These are phyloP conservation scores for Odontomyia ornata DNA, from an alignment of 2,888 invertebrate species.

Conservation along the genomic window DNA sequence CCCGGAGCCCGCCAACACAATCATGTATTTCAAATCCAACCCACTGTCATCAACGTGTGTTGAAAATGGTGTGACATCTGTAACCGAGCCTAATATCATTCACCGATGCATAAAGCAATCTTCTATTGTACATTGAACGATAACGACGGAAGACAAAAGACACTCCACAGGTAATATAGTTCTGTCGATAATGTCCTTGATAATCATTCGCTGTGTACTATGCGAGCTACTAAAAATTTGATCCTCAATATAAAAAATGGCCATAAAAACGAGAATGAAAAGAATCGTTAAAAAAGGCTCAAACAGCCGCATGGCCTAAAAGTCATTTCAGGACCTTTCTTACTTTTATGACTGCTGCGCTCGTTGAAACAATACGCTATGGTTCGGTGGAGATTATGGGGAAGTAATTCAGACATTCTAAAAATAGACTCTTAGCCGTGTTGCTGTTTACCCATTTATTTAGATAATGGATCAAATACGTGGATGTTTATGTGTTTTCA, in stretches of 20 bases:
- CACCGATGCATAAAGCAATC: neutral
- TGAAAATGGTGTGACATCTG: neutral
- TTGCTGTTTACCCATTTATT: too few relatives aligned
- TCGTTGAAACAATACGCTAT: too few relatives aligned
- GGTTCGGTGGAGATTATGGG: too few relatives aligned
- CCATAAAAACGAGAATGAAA: conserved; percentile 17
- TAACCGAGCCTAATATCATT: neutral
- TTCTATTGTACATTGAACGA: neutral
- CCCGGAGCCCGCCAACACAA: neutral
- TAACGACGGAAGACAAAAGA: neutral
- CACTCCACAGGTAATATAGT: conserved; percentile 16
- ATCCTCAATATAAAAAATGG: conserved; percentile 34
- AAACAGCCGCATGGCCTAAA: conserved; percentile 18
- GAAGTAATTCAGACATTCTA: too few relatives aligned
- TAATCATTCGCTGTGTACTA: conserved; percentile 18
- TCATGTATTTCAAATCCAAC: too few relatives aligned
- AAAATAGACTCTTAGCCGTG: too few relatives aligned
- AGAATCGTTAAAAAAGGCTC: conserved; percentile 22
- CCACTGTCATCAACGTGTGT: neutral
- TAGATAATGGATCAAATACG: too few relatives aligned
- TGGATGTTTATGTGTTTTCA: too few relatives aligned
- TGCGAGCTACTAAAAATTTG: conserved; percentile 30
- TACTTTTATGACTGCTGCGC: conserved; percentile 1
- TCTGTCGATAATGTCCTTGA: conserved; percentile 27
- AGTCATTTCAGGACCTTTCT: conserved; percentile 17